These are phyloP conservation scores for Pachyuromys duprasi DNA, from an alignment of 2,797 vertebrate genomes.

Conservation along the genomic window DNA sequence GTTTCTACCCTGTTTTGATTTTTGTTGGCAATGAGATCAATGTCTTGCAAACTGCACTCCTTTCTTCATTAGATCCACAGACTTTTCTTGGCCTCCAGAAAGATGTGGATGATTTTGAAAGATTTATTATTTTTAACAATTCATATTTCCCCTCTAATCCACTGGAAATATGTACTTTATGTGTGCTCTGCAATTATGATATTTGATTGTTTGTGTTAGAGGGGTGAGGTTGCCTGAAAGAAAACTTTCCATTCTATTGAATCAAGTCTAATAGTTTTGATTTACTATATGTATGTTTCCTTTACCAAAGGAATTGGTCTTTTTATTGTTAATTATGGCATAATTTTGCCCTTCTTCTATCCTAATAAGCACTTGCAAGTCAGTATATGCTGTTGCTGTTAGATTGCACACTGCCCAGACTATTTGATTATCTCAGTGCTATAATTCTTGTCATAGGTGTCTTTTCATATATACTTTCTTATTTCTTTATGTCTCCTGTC, in stretches of 20 bases:
- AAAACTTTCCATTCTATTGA: neutral
- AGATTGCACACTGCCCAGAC: neutral
- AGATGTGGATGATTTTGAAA: constrained; percentile 63
- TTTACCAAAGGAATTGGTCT: neutral
- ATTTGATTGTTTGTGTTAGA: constrained; percentile 48
- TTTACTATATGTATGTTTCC: neutral
- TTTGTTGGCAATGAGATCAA: constrained; percentile 62
- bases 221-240: neutral
- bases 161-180: constrained; percentile 15
- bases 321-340: neutral
- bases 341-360: neutral
- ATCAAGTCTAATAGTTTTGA: constrained; percentile 31
- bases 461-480: neutral
- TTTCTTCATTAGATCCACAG: constrained; percentile 56
- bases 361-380: neutral
- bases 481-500: neutral
- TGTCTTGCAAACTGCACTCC: constrained; percentile 59
- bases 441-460: neutral
- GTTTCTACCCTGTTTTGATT: constrained; percentile 40
- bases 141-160: constrained; percentile 21
- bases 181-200: neutral
- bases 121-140: neutral
- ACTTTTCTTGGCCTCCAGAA: constrained; percentile 71
- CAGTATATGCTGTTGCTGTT: neutral
- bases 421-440: neutral